A percentile compares a stretch with the other conserved stretches of the same genome.
Evolutionary conservation across 1,140 invertebrate species (phyloP).

Genomic region (Armadillidium nasatum): DNA sequence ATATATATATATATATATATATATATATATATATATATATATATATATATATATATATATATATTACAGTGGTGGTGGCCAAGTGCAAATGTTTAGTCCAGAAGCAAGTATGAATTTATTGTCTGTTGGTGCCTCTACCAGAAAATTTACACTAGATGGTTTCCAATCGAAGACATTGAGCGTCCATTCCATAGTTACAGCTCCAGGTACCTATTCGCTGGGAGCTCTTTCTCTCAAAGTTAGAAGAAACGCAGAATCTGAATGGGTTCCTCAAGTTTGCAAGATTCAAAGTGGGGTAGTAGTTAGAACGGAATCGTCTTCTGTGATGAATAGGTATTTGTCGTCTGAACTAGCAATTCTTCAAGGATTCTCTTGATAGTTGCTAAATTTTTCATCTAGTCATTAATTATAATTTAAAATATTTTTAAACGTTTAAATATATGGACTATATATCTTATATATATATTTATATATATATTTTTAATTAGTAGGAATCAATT

Average conservation of each 20-base stretch:
- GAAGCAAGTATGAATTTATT: neutral
- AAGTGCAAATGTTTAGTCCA: neutral
- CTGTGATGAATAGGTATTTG: neutral
- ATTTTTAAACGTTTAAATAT: too few relatives aligned
- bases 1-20: too few relatives aligned
- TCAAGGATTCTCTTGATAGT: neutral
- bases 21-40: too few relatives aligned
- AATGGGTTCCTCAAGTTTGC: neutral
- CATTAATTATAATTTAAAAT: too few relatives aligned
- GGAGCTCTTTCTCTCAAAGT: neutral
- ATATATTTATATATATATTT: too few relatives aligned
- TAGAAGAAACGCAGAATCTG: neutral
- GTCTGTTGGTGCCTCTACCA: neutral
- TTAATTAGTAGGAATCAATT: too few relatives aligned
- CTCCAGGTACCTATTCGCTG: neutral
- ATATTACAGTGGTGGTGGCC: neutral
- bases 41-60: too few relatives aligned
- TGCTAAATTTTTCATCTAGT: too few relatives aligned
- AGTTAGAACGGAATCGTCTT: neutral
- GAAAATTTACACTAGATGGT: neutral
- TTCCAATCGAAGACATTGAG: neutral
- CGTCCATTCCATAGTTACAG: neutral
- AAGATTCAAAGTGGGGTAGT: neutral
- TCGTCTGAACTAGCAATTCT: neutral
- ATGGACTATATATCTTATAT: too few relatives aligned